phyloP scores from a whole-genome alignment of 2,113 vertebrate species.

The Coregonus clupeaformis region DNA sequence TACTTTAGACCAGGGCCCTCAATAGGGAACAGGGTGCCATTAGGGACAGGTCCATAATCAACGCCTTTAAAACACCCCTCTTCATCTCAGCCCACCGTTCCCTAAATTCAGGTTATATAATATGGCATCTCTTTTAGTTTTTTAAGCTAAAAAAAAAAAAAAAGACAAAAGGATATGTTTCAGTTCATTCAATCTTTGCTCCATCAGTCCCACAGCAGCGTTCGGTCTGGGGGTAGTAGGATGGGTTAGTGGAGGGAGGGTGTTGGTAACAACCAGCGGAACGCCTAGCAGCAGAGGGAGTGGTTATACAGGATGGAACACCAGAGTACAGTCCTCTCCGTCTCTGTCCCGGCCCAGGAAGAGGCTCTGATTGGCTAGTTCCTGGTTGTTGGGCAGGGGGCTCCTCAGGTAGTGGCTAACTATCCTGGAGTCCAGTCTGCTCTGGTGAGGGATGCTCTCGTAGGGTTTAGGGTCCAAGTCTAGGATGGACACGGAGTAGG shows the following conservation, averaged over 20 bases:
- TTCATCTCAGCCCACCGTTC: not conserved
- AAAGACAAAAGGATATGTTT: too few relatives aligned
- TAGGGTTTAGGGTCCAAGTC: conserved; percentile 95
- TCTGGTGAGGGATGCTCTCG: conserved; percentile 88
- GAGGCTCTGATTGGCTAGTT: conserved; percentile 64
- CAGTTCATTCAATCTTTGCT: conserved; percentile 12
- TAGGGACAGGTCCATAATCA: not conserved
- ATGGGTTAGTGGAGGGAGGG: not conserved
- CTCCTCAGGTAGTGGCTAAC: conserved; percentile 88
- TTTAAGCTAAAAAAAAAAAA: too few relatives aligned
- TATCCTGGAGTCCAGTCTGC: conserved; percentile 89
- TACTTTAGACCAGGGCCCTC: too few relatives aligned
- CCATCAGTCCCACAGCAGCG: conserved; percentile 31
- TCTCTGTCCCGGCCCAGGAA: conserved; percentile 81
- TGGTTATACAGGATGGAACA: conserved; percentile 86
- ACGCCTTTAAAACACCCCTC: not conserved
- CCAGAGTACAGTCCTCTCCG: conserved; percentile 89
- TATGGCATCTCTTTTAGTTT: conserved; percentile 1
- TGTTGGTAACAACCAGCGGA: too few relatives aligned
- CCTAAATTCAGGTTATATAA: conserved; percentile 21
- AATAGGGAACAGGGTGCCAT: not conserved
- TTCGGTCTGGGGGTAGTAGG: not conserved
- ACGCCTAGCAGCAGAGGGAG: not conserved
- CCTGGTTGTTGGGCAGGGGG: conserved; percentile 73
- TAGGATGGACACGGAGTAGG: conserved; percentile 88